Percentiles rank a stretch among this genome's conserved stretches.
Conservation (phyloP, 2,113 vertebrate species). For the Cyanoderma ruficeps region DNA sequence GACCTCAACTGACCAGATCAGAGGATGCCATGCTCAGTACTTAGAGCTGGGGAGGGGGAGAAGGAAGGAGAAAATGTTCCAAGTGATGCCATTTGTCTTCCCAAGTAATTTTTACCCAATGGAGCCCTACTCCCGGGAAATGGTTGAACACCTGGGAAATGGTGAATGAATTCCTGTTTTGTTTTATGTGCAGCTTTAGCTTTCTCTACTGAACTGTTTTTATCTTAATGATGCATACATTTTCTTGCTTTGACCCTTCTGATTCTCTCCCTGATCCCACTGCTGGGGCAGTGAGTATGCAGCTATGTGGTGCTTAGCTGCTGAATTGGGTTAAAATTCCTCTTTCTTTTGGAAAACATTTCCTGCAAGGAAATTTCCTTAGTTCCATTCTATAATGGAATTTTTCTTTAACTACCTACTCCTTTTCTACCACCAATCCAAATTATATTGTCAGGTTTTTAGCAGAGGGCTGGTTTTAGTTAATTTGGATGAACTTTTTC, state of each 20-base stretch:
- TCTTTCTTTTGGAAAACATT: background rate
- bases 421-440: background rate
- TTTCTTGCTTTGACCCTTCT: background rate
- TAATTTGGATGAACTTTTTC: background rate
- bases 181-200: background rate
- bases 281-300: background rate
- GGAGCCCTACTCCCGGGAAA: background rate
- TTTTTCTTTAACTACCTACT: background rate
- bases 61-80: background rate
- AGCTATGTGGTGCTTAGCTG: background rate
- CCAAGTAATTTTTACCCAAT: background rate
- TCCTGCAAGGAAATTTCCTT: background rate
- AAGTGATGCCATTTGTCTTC: background rate
- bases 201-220: background rate
- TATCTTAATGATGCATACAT: background rate
- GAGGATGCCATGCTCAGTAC: too few relatives aligned
- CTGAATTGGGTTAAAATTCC: background rate
- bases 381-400: background rate
- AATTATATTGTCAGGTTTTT: background rate
- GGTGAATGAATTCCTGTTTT: background rate
- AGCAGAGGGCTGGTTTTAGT: background rate
- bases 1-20: background rate
- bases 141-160: background rate
- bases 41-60: background rate
- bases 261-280: background rate